phyloP scores from a whole-genome alignment of 2,888 invertebrate genomes.

The Eumerus sabulonum region DNA sequence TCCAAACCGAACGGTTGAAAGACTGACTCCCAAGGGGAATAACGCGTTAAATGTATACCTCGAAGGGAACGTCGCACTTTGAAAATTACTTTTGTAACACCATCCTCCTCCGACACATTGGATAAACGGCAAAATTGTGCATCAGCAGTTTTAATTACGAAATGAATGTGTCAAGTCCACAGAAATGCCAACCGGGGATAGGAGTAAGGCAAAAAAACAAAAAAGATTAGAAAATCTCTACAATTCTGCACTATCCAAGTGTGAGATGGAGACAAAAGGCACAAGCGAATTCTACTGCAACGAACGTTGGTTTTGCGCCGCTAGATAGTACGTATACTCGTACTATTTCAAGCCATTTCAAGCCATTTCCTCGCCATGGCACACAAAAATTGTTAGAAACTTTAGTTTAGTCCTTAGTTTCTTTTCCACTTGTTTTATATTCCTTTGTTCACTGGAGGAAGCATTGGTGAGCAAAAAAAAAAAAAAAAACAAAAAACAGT shows the following conservation, averaged over 20 bases:
- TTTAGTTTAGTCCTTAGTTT: neutral
- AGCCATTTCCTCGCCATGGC: neutral
- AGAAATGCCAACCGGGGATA: neutral
- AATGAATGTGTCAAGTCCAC: slow-evolving; percentile 55
- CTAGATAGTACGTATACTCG: neutral
- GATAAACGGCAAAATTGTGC: slow-evolving; percentile 28
- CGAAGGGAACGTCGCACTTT: too few relatives aligned
- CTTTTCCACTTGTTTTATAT: neutral
- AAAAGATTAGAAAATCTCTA: neutral
- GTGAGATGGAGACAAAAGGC: neutral
- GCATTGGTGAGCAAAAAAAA: too few relatives aligned
- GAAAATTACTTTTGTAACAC: slow-evolving; percentile 30
- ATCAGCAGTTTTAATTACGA: slow-evolving; percentile 50
- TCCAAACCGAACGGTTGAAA: too few relatives aligned
- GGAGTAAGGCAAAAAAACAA: neutral
- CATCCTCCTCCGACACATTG: neutral
- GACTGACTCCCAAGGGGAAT: too few relatives aligned
- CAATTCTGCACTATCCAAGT: slow-evolving; percentile 7
- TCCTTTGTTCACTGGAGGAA: too few relatives aligned
- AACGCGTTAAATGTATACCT: too few relatives aligned
- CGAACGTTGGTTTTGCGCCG: slow-evolving; percentile 11
- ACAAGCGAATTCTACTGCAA: slow-evolving; percentile 22
- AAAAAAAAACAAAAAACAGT: slow-evolving; percentile 22
- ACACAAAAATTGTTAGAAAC: slow-evolving; percentile 7
- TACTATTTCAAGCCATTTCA: too few relatives aligned